Percentiles rank a stretch among this genome's conserved stretches.
Evolutionary conservation across 2,888 invertebrate genomes (phyloP).

Genomic region (Cheilosia urbana): DNA sequence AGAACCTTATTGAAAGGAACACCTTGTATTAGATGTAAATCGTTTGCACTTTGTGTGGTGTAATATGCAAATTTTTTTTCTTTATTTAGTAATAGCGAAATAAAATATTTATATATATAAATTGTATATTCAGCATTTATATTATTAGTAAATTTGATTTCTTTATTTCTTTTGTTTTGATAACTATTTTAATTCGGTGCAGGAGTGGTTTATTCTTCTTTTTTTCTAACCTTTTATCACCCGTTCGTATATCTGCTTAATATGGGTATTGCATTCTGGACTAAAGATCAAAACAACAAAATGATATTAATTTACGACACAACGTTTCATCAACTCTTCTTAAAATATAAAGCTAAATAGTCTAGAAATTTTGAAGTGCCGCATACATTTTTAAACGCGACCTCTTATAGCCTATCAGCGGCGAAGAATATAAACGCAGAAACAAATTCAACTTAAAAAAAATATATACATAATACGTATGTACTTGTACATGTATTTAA

Average conservation of each 20-base stretch:
- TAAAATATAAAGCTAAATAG: neutral
- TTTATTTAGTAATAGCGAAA: constrained; percentile 63
- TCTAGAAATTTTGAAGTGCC: neutral
- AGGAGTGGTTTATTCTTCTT: constrained; percentile 3
- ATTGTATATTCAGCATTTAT: constrained; percentile 60
- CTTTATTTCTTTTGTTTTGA: neutral
- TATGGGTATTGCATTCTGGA: neutral
- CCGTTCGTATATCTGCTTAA: neutral
- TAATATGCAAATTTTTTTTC: constrained; percentile 27
- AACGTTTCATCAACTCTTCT: neutral
- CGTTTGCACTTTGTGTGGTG: constrained; percentile 25
- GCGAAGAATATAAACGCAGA: neutral
- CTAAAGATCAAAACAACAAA: constrained; percentile 12
- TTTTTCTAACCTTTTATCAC: neutral
- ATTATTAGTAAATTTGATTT: constrained; percentile 18
- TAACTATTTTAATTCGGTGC: constrained; percentile 5
- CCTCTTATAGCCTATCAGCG: constrained; percentile 4
- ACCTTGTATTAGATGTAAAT: constrained; percentile 30
- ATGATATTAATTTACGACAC: neutral
- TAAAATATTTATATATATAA: constrained; percentile 61
- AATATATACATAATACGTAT: neutral
- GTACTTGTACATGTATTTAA: neutral
- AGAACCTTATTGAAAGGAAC: constrained; percentile 24
- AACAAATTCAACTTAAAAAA: constrained; percentile 1
- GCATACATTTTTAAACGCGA: neutral